These are phyloP conservation scores for Entelurus aequoreus DNA, from an alignment of 2,113 vertebrate genomes.

Conservation along the genomic window DNA sequence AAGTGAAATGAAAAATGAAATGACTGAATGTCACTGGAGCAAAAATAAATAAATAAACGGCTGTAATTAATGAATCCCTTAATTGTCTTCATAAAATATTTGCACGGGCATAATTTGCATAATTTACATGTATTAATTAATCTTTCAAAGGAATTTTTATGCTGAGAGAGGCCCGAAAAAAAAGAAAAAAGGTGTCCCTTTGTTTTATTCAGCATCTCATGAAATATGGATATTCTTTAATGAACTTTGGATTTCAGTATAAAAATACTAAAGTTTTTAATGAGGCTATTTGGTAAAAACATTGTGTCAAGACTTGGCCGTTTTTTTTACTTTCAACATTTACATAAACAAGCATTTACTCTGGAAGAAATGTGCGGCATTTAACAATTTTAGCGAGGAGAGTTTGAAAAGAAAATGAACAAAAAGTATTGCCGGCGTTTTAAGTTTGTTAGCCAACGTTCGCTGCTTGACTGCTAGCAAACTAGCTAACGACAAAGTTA, in stretches of 20 bases:
- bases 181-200: slow-evolving; percentile 84
- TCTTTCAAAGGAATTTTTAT: slow-evolving; percentile 99
- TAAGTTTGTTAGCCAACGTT: no score
- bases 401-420: background rate
- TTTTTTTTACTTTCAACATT: slow-evolving; percentile 1
- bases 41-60: slow-evolving; percentile 80
- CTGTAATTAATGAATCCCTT: slow-evolving; percentile 99
- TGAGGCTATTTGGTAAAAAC: slow-evolving; percentile 39
- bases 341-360: background rate
- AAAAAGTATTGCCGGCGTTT: no score
- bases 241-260: slow-evolving; percentile 99
- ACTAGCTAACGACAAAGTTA: no score
- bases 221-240: slow-evolving; percentile 99
- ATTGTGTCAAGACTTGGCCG: background rate
- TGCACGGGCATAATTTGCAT: slow-evolving; percentile 99
- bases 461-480: no score
- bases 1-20: slow-evolving; percentile 99
- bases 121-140: slow-evolving; percentile 99
- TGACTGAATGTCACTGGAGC: slow-evolving; percentile 99
- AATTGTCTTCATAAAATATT: slow-evolving; percentile 99
- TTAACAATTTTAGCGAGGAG: background rate
- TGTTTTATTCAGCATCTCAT: slow-evolving; percentile 99
- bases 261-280: slow-evolving; percentile 92
- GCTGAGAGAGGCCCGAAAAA: slow-evolving; percentile 91
- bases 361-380: no score